phyloP scores from a whole-genome alignment of 2,888 invertebrate genomes.

The Acleris sparsana region DNA sequence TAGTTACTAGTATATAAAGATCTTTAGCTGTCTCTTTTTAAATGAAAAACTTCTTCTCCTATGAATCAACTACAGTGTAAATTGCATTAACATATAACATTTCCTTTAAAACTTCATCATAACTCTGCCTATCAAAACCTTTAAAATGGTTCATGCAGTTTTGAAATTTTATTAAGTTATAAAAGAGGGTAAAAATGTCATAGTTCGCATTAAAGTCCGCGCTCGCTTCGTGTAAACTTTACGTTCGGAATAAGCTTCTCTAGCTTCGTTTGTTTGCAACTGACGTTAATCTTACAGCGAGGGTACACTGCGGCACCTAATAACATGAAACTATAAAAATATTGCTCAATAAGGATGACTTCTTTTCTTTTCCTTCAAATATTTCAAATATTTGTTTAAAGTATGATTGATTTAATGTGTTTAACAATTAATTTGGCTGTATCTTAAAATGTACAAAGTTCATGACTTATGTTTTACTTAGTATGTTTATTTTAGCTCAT shows the following conservation, averaged over 20 bases:
- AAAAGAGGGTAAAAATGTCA: constrained; percentile 30
- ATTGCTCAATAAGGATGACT: too few species aligned
- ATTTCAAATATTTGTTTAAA: too few species aligned
- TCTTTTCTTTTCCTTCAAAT: too few species aligned
- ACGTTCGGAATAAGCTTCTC: constrained; percentile 36
- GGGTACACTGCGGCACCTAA: constrained; percentile 23
- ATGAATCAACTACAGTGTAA: too few species aligned
- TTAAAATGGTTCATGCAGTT: constrained; percentile 13
- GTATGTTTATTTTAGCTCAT: too few species aligned
- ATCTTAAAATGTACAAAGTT: too few species aligned
- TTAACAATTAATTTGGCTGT: too few species aligned
- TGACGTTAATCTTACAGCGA: constrained; percentile 57
- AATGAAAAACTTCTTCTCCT: too few species aligned
- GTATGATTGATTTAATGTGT: too few species aligned
- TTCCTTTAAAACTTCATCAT: not conserved
- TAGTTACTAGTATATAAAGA: too few species aligned
- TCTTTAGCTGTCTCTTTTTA: too few species aligned
- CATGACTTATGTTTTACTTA: too few species aligned
- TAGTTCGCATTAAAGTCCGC: constrained; percentile 28
- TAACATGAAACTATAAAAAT: not conserved
- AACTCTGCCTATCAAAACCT: constrained; percentile 4
- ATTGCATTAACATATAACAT: not conserved
- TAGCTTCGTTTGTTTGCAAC: constrained; percentile 52
- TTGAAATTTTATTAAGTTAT: constrained; percentile 23
- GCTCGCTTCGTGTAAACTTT: constrained; percentile 30